A percentile compares a stretch with the other conserved stretches of the same genome.
Evolutionary conservation across 2,888 invertebrate genomes (phyloP).

Genomic region (Myathropa florea): DNA sequence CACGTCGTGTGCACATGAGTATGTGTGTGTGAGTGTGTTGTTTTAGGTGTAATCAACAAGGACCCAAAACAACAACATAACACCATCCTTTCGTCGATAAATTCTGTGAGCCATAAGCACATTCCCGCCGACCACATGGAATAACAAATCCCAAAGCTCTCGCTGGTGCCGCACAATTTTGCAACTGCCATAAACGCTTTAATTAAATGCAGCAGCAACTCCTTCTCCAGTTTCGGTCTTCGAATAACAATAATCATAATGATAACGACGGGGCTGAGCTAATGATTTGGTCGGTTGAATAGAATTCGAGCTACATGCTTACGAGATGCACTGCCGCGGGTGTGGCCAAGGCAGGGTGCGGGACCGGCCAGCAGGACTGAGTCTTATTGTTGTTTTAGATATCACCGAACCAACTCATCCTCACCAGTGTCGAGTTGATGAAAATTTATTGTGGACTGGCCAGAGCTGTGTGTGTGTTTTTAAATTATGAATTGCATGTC

Average conservation of each 20-base stretch:
- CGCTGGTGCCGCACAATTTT: slow-evolving; percentile 1
- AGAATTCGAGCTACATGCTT: neutral
- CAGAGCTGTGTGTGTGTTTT: slow-evolving; percentile 7
- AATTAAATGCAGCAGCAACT: slow-evolving; percentile 50
- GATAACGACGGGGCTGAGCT: neutral
- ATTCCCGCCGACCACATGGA: slow-evolving; percentile 10
- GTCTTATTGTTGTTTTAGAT: slow-evolving; percentile 9
- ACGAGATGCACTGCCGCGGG: slow-evolving; percentile 5
- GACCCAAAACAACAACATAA: slow-evolving; percentile 8
- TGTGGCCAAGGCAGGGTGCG: neutral
- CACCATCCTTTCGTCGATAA: slow-evolving; percentile 27
- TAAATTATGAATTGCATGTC: slow-evolving; percentile 61
- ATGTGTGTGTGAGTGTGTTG: neutral
- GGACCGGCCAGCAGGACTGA: neutral
- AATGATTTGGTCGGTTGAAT: slow-evolving; percentile 1
- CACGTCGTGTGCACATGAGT: slow-evolving; percentile 13
- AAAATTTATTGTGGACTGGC: slow-evolving; percentile 29
- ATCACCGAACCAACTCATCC: neutral
- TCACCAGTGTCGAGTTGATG: neutral
- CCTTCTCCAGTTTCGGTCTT: slow-evolving; percentile 21
- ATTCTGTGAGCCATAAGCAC: slow-evolving; percentile 46
- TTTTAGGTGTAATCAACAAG: neutral
- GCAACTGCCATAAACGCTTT: slow-evolving; percentile 25
- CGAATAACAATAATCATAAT: slow-evolving; percentile 61
- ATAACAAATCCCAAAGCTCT: slow-evolving; percentile 5